Conservation (phyloP, 1,140 invertebrate genomes). For the Physella acuta region DNA sequence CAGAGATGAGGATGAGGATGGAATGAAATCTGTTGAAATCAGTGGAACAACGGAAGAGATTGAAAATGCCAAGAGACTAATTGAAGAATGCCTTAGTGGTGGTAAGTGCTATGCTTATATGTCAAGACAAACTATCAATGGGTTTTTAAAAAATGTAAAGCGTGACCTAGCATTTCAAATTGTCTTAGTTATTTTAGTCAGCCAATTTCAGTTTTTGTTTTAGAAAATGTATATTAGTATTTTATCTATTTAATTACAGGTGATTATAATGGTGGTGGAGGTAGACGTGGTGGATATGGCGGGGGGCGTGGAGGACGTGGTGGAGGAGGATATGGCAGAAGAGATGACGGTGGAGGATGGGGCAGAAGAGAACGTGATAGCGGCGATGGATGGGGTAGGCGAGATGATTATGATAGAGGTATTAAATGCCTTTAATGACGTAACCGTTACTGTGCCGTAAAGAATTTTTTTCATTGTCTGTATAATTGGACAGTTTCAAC, state of each 20-base stretch:
- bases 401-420: conserved; percentile 13
- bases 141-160: too few species aligned
- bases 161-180: too few species aligned
- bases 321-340: background rate
- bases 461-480: background rate
- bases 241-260: conserved; percentile 1
- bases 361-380: background rate
- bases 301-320: background rate
- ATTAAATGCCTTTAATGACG: background rate
- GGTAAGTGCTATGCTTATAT: conserved; percentile 13
- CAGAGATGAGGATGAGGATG: conserved; percentile 15
- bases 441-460: background rate
- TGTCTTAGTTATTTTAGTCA: background rate
- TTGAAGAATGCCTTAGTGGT: conserved; percentile 12
- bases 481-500: background rate
- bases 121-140: too few species aligned
- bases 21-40: conserved; percentile 19
- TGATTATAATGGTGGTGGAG: background rate
- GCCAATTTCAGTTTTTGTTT: background rate
- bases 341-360: background rate
- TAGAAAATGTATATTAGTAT: background rate
- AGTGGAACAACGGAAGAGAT: conserved; percentile 10
- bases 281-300: background rate
- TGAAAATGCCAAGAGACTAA: conserved; percentile 18
- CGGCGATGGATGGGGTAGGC: conserved; percentile 2